phyloP scores from a whole-genome alignment of 2,797 vertebrate genomes.

The Gobio occitaniae region DNA sequence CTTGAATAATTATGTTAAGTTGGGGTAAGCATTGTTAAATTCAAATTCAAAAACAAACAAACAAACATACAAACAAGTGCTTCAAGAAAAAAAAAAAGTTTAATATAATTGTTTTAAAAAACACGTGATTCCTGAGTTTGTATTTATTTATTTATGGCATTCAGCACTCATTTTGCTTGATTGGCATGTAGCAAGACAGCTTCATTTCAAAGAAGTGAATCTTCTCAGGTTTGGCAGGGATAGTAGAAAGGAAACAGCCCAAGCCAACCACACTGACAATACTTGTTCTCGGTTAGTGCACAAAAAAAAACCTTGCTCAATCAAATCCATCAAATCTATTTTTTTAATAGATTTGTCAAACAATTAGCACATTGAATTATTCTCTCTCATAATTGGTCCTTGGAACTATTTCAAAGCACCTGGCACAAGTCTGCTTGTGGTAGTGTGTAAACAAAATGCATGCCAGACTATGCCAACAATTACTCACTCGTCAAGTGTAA shows the following conservation, averaged over 20 bases:
- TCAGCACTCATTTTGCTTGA: not conserved
- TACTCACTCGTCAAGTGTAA: not conserved
- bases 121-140: not conserved
- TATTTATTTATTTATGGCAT: constrained; percentile 3
- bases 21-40: not conserved
- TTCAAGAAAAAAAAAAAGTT: not conserved
- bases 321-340: not conserved
- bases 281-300: not conserved
- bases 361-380: not conserved
- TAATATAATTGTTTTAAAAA: not conserved
- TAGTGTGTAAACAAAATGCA: constrained; percentile 5
- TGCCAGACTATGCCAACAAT: not conserved
- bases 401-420: constrained; percentile 17
- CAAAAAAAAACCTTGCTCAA: not conserved
- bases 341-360: not conserved
- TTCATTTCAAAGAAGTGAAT: not conserved
- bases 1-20: not conserved
- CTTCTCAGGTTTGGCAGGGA: not conserved
- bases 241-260: not conserved
- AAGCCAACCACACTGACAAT: not conserved
- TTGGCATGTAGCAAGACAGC: not conserved
- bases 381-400: constrained; percentile 6
- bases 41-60: not conserved
- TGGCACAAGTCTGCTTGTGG: constrained; percentile 1
- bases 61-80: not conserved